phyloP scores from a whole-genome alignment of 1,140 invertebrate genomes.

The Parapsyche elsis region DNA sequence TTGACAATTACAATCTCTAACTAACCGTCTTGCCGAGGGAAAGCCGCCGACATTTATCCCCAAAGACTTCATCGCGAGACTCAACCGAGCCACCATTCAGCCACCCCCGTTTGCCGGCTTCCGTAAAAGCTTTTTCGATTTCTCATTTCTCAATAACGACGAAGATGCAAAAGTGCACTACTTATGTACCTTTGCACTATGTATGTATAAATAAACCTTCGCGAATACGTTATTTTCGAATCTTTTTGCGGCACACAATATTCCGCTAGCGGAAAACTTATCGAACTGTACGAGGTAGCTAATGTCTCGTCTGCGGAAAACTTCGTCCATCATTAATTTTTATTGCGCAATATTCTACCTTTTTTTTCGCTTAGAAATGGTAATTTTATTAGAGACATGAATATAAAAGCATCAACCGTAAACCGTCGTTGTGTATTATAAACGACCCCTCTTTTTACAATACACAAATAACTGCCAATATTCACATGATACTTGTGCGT shows the following conservation, averaged over 20 bases:
- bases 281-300: no score
- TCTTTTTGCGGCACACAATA: no score
- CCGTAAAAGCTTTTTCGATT: neutral
- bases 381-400: constrained; percentile 36
- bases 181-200: neutral
- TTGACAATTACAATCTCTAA: constrained; percentile 32
- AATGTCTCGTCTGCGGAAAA: neutral
- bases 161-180: neutral
- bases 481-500: no score
- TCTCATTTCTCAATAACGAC: neutral
- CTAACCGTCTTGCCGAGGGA: constrained; percentile 6
- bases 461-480: no score
- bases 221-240: no score
- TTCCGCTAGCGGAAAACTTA: no score
- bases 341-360: constrained; percentile 41
- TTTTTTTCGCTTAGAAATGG: constrained; percentile 27
- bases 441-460: neutral
- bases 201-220: neutral
- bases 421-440: neutral
- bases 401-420: constrained; percentile 30
- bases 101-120: neutral
- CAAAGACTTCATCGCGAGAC: neutral
- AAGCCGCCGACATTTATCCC: neutral
- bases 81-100: neutral
- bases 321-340: constrained; percentile 49